Conservation (phyloP, 30 jellyfish, hydroid and myxozoan species). For the Aurelia aurita complex sp. Pacific region DNA sequence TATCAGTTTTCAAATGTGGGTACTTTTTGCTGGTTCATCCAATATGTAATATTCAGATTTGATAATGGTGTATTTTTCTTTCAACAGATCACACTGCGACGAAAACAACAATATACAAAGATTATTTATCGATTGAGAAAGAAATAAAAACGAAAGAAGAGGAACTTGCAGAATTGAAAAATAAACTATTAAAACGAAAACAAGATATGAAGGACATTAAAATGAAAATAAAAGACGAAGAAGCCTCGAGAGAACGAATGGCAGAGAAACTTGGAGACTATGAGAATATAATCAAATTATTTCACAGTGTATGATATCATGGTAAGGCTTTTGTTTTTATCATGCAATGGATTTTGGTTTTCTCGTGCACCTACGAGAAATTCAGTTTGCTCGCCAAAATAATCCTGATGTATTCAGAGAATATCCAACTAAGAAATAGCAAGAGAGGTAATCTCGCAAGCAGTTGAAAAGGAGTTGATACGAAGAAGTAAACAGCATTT, state of each 20-base stretch:
- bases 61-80: too few relatives aligned
- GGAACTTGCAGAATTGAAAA: conserved; percentile 8
- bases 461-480: too few relatives aligned
- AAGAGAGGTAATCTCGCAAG: too few relatives aligned
- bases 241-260: background rate
- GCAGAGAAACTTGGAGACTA: conserved; percentile 12
- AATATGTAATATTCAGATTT: too few relatives aligned
- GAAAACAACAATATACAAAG: background rate
- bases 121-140: background rate
- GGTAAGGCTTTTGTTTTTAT: background rate
- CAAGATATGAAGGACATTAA: background rate
- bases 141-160: conserved; percentile 9
- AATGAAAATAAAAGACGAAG: background rate
- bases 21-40: too few relatives aligned
- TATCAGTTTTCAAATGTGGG: too few relatives aligned
- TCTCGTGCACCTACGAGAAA: too few relatives aligned
- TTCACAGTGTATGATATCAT: background rate
- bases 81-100: too few relatives aligned
- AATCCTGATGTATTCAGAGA: too few relatives aligned
- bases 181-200: background rate
- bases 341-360: background rate
- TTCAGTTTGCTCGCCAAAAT: too few relatives aligned
- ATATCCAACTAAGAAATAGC: too few relatives aligned
- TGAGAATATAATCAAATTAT: conserved; percentile 3
- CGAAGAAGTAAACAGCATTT: too few relatives aligned